phyloP scores from a whole-genome alignment of 2,113 vertebrate genomes.

The Microtus montanus region DNA sequence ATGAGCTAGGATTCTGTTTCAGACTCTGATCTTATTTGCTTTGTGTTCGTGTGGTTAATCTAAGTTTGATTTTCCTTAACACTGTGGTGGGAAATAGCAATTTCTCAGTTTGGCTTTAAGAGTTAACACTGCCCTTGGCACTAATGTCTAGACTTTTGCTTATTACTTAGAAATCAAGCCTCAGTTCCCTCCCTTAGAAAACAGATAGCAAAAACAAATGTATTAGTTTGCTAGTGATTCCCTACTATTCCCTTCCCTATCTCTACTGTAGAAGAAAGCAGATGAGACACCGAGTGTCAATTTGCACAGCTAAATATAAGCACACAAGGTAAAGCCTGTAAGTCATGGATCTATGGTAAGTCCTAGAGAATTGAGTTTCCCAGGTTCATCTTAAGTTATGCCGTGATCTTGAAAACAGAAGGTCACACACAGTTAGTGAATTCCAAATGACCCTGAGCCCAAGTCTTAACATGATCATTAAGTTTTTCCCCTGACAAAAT shows the following conservation, averaged over 20 bases:
- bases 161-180: background rate
- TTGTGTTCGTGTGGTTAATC: background rate
- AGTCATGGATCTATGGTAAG: background rate
- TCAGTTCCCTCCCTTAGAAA: background rate
- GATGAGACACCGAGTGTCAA: background rate
- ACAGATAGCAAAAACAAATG: background rate
- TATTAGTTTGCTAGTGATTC: background rate
- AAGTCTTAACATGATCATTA: background rate
- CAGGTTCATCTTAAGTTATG: background rate
- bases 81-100: background rate
- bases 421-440: background rate
- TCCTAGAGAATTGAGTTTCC: background rate
- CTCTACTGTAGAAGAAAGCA: background rate
- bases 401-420: conserved; percentile 12
- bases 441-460: background rate
- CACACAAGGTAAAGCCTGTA: background rate
- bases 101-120: background rate
- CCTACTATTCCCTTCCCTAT: background rate
- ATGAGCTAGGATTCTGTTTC: background rate
- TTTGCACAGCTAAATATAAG: background rate
- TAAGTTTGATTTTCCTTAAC: background rate
- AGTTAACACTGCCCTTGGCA: background rate
- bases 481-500: background rate
- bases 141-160: background rate
- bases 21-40: background rate